phyloP scores from a whole-genome alignment of 2,888 invertebrate species.

The Lysandra bellargus region DNA sequence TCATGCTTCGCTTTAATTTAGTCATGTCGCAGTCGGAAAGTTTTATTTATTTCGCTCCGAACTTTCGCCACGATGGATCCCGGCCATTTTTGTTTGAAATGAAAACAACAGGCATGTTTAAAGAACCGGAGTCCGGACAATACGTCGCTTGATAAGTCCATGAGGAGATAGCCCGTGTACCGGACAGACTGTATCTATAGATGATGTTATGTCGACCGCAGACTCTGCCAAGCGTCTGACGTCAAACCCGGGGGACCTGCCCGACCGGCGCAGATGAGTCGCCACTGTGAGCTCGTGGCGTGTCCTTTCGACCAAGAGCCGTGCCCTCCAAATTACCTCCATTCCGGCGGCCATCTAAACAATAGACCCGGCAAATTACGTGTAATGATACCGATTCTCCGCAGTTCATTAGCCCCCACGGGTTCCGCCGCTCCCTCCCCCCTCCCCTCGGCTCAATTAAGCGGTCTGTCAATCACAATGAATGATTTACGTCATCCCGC shows the following conservation, averaged over 20 bases:
- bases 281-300: neutral
- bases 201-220: neutral
- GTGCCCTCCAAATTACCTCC: constrained; percentile 12
- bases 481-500: constrained; percentile 47
- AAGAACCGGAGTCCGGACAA: neutral
- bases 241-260: neutral
- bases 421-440: constrained; percentile 38
- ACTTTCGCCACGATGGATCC: neutral
- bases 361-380: constrained; percentile 40
- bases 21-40: constrained; percentile 2
- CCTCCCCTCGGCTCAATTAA: constrained; percentile 45
- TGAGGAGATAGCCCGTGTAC: too few species aligned
- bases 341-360: constrained; percentile 34
- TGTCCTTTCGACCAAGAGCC: neutral
- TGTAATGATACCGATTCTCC: constrained; percentile 46
- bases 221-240: neutral
- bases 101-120: neutral
- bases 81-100: neutral
- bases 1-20: constrained; percentile 16
- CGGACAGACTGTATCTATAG: neutral
- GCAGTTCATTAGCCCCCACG: constrained; percentile 45
- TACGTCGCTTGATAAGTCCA: neutral
- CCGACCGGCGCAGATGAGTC: neutral
- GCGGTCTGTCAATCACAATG: constrained; percentile 52
- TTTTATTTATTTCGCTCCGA: constrained; percentile 3